Conservation (phyloP, 1,140 invertebrate genomes). For the Conus ventricosus region DNA sequence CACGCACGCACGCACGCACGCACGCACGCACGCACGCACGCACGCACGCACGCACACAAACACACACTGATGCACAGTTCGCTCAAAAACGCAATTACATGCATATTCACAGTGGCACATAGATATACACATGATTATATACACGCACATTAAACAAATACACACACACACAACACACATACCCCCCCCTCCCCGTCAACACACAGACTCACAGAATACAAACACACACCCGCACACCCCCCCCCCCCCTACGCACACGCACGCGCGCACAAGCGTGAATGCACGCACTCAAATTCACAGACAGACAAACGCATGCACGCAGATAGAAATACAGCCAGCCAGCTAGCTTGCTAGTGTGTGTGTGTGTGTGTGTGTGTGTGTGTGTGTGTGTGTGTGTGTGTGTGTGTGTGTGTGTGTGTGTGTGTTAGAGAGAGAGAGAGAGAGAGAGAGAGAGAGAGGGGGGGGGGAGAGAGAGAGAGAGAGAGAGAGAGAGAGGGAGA, state of each 20-base stretch:
- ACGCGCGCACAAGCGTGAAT: background rate
- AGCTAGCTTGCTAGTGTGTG: background rate
- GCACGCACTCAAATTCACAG: background rate
- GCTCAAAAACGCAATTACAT: no score
- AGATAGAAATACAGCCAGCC: background rate
- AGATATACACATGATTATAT: no score
- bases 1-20: background rate
- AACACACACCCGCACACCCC: background rate
- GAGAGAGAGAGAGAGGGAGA: no score
- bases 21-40: background rate
- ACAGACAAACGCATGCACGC: background rate
- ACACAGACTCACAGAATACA: background rate
- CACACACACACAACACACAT: background rate
- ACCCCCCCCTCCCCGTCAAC: background rate
- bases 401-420: background rate
- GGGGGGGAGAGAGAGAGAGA: no score
- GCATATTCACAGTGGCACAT: no score
- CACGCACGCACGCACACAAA: background rate
- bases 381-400: constrained; percentile 5
- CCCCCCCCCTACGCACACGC: background rate
- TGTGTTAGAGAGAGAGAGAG: background rate
- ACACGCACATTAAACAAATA: background rate
- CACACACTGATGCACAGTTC: background rate
- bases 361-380: background rate
- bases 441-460: background rate